Percentiles rank a stretch among this genome's conserved stretches.
Conservation (phyloP, 2,888 invertebrate genomes). For the Liodrosophila aerea region DNA sequence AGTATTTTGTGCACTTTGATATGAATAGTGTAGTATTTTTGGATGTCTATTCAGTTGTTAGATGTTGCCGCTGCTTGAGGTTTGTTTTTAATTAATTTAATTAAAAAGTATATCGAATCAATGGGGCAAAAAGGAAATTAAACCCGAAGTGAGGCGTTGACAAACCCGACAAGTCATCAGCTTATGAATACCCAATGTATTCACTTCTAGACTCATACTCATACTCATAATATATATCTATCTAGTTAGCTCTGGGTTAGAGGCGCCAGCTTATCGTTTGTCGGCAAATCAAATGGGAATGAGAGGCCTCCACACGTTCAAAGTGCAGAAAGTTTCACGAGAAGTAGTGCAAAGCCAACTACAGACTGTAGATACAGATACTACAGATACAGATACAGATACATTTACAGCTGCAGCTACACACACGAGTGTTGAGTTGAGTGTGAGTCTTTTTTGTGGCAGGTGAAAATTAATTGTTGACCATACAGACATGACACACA, state of each 20-base stretch:
- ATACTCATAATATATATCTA: conserved; percentile 21
- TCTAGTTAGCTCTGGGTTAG: too few species aligned
- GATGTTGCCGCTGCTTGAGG: conserved; percentile 40
- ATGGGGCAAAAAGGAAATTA: conserved; percentile 53
- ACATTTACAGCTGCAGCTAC: not conserved
- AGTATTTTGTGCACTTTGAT: too few species aligned
- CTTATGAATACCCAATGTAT: not conserved
- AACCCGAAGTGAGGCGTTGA: too few species aligned
- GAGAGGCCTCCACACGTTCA: conserved; percentile 38
- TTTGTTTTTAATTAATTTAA: conserved; percentile 64
- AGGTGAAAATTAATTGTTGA: conserved; percentile 63
- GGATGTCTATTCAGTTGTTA: conserved; percentile 24
- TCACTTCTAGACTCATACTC: not conserved
- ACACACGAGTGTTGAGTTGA: not conserved
- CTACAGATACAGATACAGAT: not conserved
- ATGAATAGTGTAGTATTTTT: conserved; percentile 6
- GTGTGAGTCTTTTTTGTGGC: conserved; percentile 16
- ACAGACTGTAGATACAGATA: conserved; percentile 6
- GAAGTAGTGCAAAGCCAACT: conserved; percentile 22
- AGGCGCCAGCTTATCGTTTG: conserved; percentile 65
- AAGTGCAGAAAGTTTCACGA: conserved; percentile 59
- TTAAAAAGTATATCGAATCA: conserved; percentile 54
- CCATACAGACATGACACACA: conserved; percentile 63
- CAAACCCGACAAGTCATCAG: conserved; percentile 34
- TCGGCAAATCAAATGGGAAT: conserved; percentile 47